Evolutionary conservation across 1,140 invertebrate genomes (phyloP).

Genomic region (Notospermus geniculatus): DNA sequence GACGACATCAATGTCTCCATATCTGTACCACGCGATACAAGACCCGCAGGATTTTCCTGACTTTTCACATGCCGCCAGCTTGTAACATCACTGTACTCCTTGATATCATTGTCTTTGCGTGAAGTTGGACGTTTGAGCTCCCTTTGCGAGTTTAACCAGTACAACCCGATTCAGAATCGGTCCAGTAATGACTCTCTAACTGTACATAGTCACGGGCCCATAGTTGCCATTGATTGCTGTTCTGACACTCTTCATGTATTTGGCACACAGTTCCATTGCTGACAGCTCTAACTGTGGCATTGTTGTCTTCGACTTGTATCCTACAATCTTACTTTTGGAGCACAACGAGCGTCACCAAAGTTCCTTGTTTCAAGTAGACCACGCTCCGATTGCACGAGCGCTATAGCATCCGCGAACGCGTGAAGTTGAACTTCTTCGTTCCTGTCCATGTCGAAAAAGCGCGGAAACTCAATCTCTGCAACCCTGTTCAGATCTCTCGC

Average conservation of each 20-base stretch:
- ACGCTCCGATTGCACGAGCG: background rate
- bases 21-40: too few relatives aligned
- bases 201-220: background rate
- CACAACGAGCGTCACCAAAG: background rate
- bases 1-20: too few relatives aligned
- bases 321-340: background rate
- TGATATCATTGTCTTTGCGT: background rate
- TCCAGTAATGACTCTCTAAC: background rate
- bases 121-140: background rate
- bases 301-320: too few relatives aligned
- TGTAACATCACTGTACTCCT: too few relatives aligned
- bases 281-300: too few relatives aligned
- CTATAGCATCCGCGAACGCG: background rate
- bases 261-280: too few relatives aligned
- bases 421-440: background rate
- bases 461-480: too few relatives aligned
- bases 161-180: background rate
- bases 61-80: background rate
- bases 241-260: background rate
- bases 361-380: too few relatives aligned
- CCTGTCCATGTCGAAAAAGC: background rate
- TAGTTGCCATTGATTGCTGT: background rate
- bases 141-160: background rate
- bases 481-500: background rate
- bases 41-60: background rate